phyloP scores from a whole-genome alignment of 2,888 invertebrate genomes.

The Diarsia rubi region DNA sequence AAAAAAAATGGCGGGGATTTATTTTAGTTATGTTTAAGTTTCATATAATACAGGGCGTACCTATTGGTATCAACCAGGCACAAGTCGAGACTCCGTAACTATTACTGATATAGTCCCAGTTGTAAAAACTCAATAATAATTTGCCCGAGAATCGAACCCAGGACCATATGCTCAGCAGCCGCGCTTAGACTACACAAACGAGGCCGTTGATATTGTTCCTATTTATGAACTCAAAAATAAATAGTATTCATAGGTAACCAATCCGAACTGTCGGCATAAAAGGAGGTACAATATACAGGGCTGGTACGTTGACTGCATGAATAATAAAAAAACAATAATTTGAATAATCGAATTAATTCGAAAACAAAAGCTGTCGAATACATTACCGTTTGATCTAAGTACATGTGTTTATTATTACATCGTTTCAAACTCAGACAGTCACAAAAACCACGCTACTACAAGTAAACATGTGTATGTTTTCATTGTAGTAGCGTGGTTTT shows the following conservation, averaged over 20 bases:
- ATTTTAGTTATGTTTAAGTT: too few species aligned
- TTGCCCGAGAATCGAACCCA: not conserved
- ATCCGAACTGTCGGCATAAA: slow-evolving; percentile 65
- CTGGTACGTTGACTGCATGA: slow-evolving; percentile 44
- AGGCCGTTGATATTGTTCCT: slow-evolving; percentile 35
- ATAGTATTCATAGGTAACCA: slow-evolving; percentile 66
- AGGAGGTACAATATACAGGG: slow-evolving; percentile 72
- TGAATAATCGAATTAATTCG: slow-evolving; percentile 2
- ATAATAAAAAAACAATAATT: slow-evolving; percentile 18
- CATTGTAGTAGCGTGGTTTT: too few species aligned
- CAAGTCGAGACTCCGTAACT: too few species aligned
- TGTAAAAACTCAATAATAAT: not conserved
- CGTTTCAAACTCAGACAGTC: too few species aligned
- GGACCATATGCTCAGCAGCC: not conserved
- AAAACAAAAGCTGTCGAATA: not conserved
- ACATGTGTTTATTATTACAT: not conserved
- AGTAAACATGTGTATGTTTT: too few species aligned
- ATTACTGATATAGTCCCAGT: not conserved
- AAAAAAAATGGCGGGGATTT: too few species aligned
- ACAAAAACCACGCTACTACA: too few species aligned
- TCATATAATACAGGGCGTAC: too few species aligned
- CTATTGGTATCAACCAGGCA: too few species aligned
- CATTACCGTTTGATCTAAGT: not conserved
- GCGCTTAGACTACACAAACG: not conserved
- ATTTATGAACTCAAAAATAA: slow-evolving; percentile 61